These are phyloP conservation scores for Halichoeres trimaculatus DNA, from an alignment of 2,113 vertebrate species.

Conservation along the genomic window DNA sequence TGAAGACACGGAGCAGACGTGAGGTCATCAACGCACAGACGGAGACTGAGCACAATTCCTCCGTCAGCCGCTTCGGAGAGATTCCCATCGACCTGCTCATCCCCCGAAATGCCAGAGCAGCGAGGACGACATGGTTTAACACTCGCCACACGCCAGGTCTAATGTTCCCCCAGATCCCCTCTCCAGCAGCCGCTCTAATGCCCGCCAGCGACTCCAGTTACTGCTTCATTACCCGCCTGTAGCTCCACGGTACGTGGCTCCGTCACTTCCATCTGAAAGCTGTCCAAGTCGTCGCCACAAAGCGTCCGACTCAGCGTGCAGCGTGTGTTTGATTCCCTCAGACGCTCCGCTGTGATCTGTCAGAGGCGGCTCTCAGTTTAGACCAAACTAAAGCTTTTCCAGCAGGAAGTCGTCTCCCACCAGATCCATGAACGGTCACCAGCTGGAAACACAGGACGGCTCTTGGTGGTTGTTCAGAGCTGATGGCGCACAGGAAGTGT, in stretches of 20 bases:
- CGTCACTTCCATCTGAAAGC: constrained; percentile 45
- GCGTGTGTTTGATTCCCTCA: constrained; percentile 16
- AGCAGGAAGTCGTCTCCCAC: no score
- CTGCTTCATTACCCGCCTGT: constrained; percentile 49
- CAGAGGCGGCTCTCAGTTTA: no score
- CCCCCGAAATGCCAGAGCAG: constrained; percentile 10
- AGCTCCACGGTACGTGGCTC: constrained; percentile 57
- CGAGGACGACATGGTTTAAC: constrained; percentile 42
- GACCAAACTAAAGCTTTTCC: no score
- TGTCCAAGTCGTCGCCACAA: constrained; percentile 38
- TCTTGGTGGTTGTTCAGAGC: no score
- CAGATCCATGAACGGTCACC: no score
- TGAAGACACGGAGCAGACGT: constrained; percentile 1
- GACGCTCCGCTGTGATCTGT: no score
- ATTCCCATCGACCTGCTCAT: constrained; percentile 10
- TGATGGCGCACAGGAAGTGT: no score
- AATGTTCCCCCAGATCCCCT: constrained; percentile 52
- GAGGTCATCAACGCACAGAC: neutral
- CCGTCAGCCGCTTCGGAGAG: neutral
- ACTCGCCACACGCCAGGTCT: constrained; percentile 31
- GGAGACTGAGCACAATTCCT: neutral
- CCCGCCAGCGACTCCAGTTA: constrained; percentile 53
- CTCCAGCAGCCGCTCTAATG: constrained; percentile 57
- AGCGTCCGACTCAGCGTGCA: constrained; percentile 12
- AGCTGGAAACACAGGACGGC: no score